Percentiles rank a stretch among this genome's conserved stretches.
These are phyloP conservation scores for Ichneumoninae sp. DNA, from an alignment of 2,888 invertebrate species.

Conservation along the genomic window DNA sequence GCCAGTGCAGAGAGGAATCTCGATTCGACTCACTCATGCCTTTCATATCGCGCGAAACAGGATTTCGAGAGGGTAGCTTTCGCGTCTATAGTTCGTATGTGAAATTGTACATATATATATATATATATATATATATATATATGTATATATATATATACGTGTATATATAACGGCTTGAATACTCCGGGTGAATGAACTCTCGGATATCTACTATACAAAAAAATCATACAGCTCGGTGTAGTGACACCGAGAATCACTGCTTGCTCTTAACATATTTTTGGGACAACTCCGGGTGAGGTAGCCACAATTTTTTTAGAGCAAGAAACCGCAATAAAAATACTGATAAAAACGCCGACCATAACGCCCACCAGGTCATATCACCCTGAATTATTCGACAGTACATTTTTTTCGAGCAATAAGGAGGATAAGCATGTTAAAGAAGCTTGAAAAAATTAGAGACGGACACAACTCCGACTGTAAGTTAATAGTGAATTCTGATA, in stretches of 20 bases:
- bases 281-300: no score
- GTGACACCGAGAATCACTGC: neutral
- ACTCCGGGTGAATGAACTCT: slow-evolving; percentile 47
- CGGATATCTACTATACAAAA: neutral
- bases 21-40: slow-evolving; percentile 58
- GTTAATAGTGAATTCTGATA: neutral
- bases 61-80: slow-evolving; percentile 69
- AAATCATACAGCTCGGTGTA: neutral
- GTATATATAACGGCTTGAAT: slow-evolving; percentile 18
- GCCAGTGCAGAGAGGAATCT: slow-evolving; percentile 25
- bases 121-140: slow-evolving; percentile 3
- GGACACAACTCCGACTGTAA: neutral
- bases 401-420: neutral
- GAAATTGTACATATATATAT: neutral
- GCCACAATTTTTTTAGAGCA: neutral
- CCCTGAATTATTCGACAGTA: neutral
- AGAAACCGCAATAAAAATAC: neutral
- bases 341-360: no score
- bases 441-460: neutral
- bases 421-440: neutral
- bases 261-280: neutral
- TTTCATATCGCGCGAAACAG: slow-evolving; percentile 72
- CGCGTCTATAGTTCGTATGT: slow-evolving; percentile 12
- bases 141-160: neutral
- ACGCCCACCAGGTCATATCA: neutral